Conservation (phyloP, 1,140 invertebrate genomes). For the Galendromus occidentalis region DNA sequence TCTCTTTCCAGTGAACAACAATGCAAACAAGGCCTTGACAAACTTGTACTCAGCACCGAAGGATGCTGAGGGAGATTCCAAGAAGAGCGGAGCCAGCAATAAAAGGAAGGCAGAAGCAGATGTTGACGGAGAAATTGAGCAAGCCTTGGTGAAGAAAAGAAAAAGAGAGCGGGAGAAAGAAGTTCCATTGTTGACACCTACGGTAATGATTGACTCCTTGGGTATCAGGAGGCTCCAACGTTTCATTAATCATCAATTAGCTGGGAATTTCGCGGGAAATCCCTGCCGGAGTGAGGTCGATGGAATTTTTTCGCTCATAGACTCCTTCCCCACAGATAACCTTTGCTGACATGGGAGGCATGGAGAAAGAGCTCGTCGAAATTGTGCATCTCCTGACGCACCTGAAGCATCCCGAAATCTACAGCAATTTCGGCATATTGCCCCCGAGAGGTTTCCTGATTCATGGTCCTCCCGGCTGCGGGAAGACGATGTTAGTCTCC, state of each 20-base stretch:
- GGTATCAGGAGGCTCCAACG: not conserved
- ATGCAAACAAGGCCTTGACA: not conserved
- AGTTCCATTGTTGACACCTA: not conserved
- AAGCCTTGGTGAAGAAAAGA: not conserved
- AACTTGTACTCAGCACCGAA: not conserved
- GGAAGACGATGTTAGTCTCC: constrained; percentile 72
- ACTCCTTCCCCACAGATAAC: constrained; percentile 31
- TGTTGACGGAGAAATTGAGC: not conserved
- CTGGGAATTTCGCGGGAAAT: constrained; percentile 21
- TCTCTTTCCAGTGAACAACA: not conserved
- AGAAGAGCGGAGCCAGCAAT: not conserved
- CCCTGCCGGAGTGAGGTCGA: constrained; percentile 22
- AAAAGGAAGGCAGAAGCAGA: not conserved
- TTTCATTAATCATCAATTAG: constrained; percentile 22
- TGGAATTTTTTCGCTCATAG: constrained; percentile 14
- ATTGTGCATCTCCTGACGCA: constrained; percentile 58
- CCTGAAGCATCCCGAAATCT: constrained; percentile 62
- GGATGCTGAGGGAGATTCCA: not conserved
- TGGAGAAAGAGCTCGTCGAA: constrained; percentile 40
- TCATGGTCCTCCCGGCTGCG: constrained; percentile 78
- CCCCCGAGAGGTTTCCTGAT: constrained; percentile 62
- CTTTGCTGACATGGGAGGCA: constrained; percentile 53
- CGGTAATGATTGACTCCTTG: not conserved
- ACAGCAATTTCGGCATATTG: constrained; percentile 50
- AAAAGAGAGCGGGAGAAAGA: not conserved